Conservation (phyloP, 1,140 invertebrate genomes). For the Liolophura sinensis region DNA sequence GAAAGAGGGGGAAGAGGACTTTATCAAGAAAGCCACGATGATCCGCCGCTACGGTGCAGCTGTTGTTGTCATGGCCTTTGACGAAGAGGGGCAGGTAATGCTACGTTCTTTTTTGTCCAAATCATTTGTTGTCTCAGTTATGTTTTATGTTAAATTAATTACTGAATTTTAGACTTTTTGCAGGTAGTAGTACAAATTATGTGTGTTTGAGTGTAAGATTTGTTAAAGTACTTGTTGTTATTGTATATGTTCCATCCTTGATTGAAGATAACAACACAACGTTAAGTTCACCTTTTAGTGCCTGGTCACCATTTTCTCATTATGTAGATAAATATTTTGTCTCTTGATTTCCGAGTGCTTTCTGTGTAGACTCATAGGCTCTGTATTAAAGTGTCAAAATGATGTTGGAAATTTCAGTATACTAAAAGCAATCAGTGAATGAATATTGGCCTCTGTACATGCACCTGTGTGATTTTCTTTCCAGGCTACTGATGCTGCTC, state of each 20-base stretch:
- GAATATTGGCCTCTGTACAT: neutral
- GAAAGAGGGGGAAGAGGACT: slow-evolving; percentile 67
- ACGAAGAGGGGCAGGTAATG: slow-evolving; percentile 62
- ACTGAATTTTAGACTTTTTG: slow-evolving; percentile 4
- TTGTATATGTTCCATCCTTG: too few relatives aligned
- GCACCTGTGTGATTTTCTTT: slow-evolving; percentile 5
- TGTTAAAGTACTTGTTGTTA: too few relatives aligned
- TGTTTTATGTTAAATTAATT: slow-evolving; percentile 1
- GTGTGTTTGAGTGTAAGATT: too few relatives aligned
- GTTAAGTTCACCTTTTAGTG: too few relatives aligned
- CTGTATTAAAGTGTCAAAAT: too few relatives aligned
- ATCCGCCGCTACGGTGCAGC: slow-evolving; percentile 67
- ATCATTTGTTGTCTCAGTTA: neutral
- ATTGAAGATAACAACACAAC: too few relatives aligned
- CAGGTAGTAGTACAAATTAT: neutral
- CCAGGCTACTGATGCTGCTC: slow-evolving; percentile 61
- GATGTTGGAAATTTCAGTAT: neutral
- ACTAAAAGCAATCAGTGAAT: neutral
- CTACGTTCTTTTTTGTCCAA: neutral
- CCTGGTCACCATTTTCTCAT: too few relatives aligned
- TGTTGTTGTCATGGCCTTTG: slow-evolving; percentile 64
- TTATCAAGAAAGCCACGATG: slow-evolving; percentile 60
- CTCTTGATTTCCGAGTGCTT: too few relatives aligned
- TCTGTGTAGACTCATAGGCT: neutral
- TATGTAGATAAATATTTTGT: too few relatives aligned